Evolutionary conservation across 2,888 invertebrate genomes (phyloP), one percentile per base, ranked within the genome.

Genomic region (Drymonia ruficornis): DNA sequence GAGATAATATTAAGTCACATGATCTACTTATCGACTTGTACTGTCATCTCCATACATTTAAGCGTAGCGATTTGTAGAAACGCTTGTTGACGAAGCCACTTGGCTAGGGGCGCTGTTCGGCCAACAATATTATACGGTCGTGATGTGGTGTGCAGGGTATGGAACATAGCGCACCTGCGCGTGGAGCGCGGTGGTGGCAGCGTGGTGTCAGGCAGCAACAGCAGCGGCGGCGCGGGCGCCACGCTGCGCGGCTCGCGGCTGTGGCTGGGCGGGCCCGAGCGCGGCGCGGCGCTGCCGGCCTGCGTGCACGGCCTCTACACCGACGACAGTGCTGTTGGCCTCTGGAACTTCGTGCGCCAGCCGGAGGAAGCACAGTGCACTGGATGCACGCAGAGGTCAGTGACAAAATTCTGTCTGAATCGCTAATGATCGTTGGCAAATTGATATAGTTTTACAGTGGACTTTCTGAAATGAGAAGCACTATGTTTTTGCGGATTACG

Each of bases 341-440:
- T 99, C 11, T 99, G 98, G 97, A 97, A 98, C 87, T 99, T 98
- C 80, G 85, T 94, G 0, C 90, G 93, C 0, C 96, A 95, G 50
- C 94, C 94, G 1, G 94, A 93, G 4, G 89, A 92, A 2, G 93
- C 94, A 3, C 93, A 94, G n/a, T 98, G 98, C 72, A 93, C 93
- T 19, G 96, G 96, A 0, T 97, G 97, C 64, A 95, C 95, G 47
- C 95, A 96, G 76, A 96, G 97, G 96, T 95, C 11, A 36, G 13
- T 6, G 11, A 7, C 31, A 34, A 3, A n/a, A n/a, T n/a, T n/a
- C n/a, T n/a, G n/a, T n/a, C n/a, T n/a, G n/a, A n/a, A n/a, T n/a
- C n/a, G n/a, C n/a, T n/a, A n/a, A n/a, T n/a, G n/a, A n/a, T n/a
- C n/a, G n/a, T n/a, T n/a, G n/a, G n/a, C n/a, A n/a, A n/a, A n/a